Percentiles rank a stretch among this genome's conserved stretches.
Conservation (phyloP, 2,888 invertebrate genomes). For the Agapostemon virescens region DNA sequence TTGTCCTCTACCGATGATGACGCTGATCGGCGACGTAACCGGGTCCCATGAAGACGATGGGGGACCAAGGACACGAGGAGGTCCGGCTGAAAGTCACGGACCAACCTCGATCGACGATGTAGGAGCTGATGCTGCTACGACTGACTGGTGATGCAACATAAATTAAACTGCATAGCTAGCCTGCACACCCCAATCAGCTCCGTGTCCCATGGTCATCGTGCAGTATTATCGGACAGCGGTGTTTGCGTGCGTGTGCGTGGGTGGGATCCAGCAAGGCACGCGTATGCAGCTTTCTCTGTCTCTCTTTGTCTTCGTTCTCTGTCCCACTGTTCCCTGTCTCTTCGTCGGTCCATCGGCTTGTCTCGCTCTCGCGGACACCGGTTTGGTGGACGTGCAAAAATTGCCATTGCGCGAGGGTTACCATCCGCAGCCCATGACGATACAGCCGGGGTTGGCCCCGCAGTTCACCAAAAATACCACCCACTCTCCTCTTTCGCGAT, state of each 20-base stretch:
- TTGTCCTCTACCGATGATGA: conserved; percentile 5
- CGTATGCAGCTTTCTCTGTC: conserved; percentile 24
- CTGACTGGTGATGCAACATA: conserved; percentile 77
- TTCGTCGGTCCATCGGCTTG: not conserved
- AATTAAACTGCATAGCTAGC: conserved; percentile 76
- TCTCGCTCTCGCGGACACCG: conserved; percentile 24
- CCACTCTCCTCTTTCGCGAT: conserved; percentile 46
- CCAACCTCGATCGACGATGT: conserved; percentile 32
- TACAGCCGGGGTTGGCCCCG: conserved; percentile 51
- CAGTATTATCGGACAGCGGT: conserved; percentile 71
- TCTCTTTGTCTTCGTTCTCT: not conserved
- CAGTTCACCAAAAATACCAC: conserved; percentile 67
- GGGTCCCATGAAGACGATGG: conserved; percentile 22
- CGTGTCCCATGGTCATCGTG: conserved; percentile 75
- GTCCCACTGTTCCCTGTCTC: not conserved
- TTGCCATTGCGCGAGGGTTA: conserved; percentile 71
- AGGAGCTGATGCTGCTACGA: conserved; percentile 69
- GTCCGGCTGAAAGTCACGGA: not conserved
- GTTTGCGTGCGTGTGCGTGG: conserved; percentile 63
- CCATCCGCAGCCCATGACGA: conserved; percentile 55
- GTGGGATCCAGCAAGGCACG: conserved; percentile 62
- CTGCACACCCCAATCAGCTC: conserved; percentile 75
- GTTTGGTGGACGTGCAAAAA: conserved; percentile 66
- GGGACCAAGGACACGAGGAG: not conserved
- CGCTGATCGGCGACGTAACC: not conserved